Evolutionary conservation across 2,797 vertebrate species (phyloP), one percentile per base, ranked within the genome.

Genomic region (Pseudochirops corinnae): DNA sequence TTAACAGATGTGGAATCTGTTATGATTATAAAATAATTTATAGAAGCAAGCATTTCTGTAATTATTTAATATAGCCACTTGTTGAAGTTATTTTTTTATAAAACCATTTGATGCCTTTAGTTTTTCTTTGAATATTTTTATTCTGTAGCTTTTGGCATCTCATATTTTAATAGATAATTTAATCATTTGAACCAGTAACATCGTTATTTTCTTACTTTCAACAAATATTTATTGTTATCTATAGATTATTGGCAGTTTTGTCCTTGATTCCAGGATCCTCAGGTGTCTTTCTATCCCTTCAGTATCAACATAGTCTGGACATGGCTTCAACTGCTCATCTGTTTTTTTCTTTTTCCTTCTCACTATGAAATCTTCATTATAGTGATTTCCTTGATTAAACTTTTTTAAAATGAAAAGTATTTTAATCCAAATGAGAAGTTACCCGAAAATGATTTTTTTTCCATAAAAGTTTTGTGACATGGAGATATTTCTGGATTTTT

Each of bases 181-280:
- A 96, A 95, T 94, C 92, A 92, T 96, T 95, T 96, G 57, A 98
- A 82, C 96, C 95, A 94, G 14, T 97, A 96, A 93, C 90, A 67
- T 95, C 53, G 87, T 52, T 90, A 21, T 97, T 67, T 96, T 96
- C 92, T 96, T 95, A 90, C 90, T 96, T 97, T 94, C 53, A 58
- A 7, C 92, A 29, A 96, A 95, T 96, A 96, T 95, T 90, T 97
- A 92, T 97, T 95, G 96, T 97, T 94, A 10, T 82, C 16, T 82
- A 94, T 91, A n/a, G 95, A 95, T 96, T 96, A 94, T 97, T 98
- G 96, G 97, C 56, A 31, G 92, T 94, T 97, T 74, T 98, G 97
- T 97, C 97, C 96, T 98, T 97, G 97, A 92, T 98, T 97, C 94
- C 97, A 97, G 97, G 97, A 95, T 97, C 96, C 95, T 98, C 97